Percentiles rank a stretch among this genome's conserved stretches.
phyloP scores from a whole-genome alignment of 2,888 invertebrate genomes.

The Drosophila kambysellisi region DNA sequence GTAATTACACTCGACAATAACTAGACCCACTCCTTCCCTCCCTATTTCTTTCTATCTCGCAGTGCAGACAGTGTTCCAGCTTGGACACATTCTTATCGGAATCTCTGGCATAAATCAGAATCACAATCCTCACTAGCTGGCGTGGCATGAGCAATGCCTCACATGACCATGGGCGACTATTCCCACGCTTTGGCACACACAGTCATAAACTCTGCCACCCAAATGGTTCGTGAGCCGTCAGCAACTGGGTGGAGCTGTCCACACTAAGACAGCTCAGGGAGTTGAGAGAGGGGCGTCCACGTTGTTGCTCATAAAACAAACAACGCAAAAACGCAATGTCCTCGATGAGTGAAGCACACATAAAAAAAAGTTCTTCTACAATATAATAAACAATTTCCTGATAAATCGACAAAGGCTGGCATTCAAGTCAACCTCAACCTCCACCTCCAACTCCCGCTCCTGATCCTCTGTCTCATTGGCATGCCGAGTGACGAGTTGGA shows the following conservation, averaged over 20 bases:
- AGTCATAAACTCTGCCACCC: slow-evolving; percentile 62
- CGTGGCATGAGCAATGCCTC: slow-evolving; percentile 44
- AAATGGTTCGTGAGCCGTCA: slow-evolving; percentile 46
- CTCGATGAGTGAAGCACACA: slow-evolving; percentile 61
- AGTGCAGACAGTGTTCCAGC: slow-evolving; percentile 12
- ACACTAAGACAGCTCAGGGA: background rate
- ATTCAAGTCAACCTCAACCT: slow-evolving; percentile 4
- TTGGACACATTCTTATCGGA: slow-evolving; percentile 65
- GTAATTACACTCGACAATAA: background rate
- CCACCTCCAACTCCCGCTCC: too few relatives aligned
- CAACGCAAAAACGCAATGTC: slow-evolving; percentile 54
- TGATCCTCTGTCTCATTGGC: slow-evolving; percentile 61
- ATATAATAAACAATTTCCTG: slow-evolving; percentile 79
- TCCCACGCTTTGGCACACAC: slow-evolving; percentile 67
- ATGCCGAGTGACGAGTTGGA: slow-evolving; percentile 59
- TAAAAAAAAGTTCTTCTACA: slow-evolving; percentile 67
- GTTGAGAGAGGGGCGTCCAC: slow-evolving; percentile 5
- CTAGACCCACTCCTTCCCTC: background rate
- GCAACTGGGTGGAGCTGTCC: slow-evolving; percentile 6
- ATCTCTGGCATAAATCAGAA: slow-evolving; percentile 71
- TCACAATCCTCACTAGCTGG: slow-evolving; percentile 46
- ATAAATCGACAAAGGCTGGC: slow-evolving; percentile 63
- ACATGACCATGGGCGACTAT: slow-evolving; percentile 51
- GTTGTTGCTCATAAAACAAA: slow-evolving; percentile 63
- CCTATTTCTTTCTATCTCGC: background rate